Evolutionary conservation across 2,888 invertebrate species (phyloP), one percentile per base, ranked within the genome.

Genomic region (Smittia aterrima): DNA sequence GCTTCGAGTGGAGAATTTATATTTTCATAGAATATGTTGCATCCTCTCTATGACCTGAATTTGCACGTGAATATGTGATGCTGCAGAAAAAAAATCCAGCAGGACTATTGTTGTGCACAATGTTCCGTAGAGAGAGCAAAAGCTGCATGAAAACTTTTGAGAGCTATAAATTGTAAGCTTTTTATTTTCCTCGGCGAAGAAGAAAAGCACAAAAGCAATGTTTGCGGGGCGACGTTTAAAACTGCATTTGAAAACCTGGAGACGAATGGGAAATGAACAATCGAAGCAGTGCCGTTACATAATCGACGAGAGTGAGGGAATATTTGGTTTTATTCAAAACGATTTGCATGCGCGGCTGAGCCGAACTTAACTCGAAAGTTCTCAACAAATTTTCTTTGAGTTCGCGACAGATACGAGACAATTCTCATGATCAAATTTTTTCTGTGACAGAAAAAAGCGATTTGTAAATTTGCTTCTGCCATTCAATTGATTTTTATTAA

Each of bases 401-500:
- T n/a, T n/a, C n/a, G n/a, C n/a, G n/a, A n/a, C n/a, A n/a, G n/a
- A n/a, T n/a, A n/a, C n/a, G n/a, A n/a, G n/a, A n/a, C n/a, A n/a
- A n/a, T n/a, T n/a, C n/a, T n/a, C n/a, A n/a, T n/a, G n/a, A n/a
- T n/a, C n/a, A n/a, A n/a, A n/a, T n/a, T n/a, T n/a, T n/a, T n/a
- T 11, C 16, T 16, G 16, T 25, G 22, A 4, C 58, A 58, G 11
- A 58, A 13, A 58, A 13, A 66, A 18, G 9, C 20, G 41, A 22
- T 67, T 20, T 22, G 67, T 22, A 27, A 70, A 18, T 54, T 54
- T 20, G 67, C 22, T 47, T 68, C 41, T 68, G 47, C 22, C 41
- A 20, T 41, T 47, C 47, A 47, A 41, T 18, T 22, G 68, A 24
- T 22, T 70, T 67, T 70, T 54, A 70, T 54, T 53, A 70, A 70